Conservation (phyloP, 2,888 invertebrate genomes). For the Melitaea athalia region DNA sequence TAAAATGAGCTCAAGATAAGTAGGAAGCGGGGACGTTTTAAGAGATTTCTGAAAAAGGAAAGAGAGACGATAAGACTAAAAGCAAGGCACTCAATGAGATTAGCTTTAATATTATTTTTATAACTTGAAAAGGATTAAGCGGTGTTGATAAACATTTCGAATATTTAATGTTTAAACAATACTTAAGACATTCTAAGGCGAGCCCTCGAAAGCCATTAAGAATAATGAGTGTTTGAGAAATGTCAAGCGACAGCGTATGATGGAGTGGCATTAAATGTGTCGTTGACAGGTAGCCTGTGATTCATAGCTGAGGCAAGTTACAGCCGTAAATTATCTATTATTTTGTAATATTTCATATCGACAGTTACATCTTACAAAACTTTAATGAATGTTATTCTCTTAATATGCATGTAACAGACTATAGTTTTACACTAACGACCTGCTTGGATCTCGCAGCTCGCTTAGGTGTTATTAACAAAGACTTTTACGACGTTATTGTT, state of each 20-base stretch:
- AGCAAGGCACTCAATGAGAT: constrained; percentile 35
- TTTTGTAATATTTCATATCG: constrained; percentile 27
- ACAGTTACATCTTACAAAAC: constrained; percentile 21
- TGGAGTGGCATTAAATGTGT: constrained; percentile 66
- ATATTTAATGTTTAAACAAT: constrained; percentile 38
- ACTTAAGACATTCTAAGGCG: constrained; percentile 38
- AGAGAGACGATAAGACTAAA: constrained; percentile 48
- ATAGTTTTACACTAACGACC: not conserved
- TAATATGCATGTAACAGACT: not conserved
- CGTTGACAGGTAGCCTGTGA: constrained; percentile 74
- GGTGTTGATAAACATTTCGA: constrained; percentile 34
- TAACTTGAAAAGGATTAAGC: constrained; percentile 28
- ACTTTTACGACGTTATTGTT: not conserved
- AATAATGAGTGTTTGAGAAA: constrained; percentile 69
- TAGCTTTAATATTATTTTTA: constrained; percentile 31
- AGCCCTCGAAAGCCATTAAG: constrained; percentile 69
- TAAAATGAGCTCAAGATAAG: constrained; percentile 22
- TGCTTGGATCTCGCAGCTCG: not conserved
- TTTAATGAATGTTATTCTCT: constrained; percentile 5
- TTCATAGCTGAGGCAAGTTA: constrained; percentile 51
- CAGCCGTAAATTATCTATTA: constrained; percentile 25
- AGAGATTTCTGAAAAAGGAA: constrained; percentile 40
- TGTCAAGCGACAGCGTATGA: constrained; percentile 67
- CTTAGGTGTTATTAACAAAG: not conserved
- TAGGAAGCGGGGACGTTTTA: constrained; percentile 46